phyloP scores from a whole-genome alignment of 2,797 vertebrate species.

The Tenualosa thibaudeaui region DNA sequence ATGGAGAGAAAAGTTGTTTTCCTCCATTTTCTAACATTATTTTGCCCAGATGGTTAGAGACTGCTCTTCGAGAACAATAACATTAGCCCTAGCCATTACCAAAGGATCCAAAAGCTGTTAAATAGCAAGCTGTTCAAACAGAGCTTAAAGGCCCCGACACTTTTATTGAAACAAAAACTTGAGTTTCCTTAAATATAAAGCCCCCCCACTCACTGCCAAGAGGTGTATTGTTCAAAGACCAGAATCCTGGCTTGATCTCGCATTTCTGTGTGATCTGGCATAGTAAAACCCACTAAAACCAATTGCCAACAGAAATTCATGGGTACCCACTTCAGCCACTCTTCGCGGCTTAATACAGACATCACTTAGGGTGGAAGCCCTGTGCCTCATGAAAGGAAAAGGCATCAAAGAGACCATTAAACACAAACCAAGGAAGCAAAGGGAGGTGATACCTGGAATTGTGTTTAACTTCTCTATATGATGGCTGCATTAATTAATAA shows the following conservation, averaged over 20 bases:
- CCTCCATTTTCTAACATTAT: constrained; percentile 22
- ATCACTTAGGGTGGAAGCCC: not conserved
- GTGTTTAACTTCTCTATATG: constrained; percentile 3
- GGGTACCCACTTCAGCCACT: constrained; percentile 38
- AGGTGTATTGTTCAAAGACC: constrained; percentile 42
- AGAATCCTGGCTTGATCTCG: constrained; percentile 45
- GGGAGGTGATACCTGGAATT: constrained; percentile 12
- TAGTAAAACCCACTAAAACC: constrained; percentile 5
- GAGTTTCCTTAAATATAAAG: constrained; percentile 50
- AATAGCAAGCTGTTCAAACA: constrained; percentile 36
- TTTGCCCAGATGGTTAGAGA: constrained; percentile 36
- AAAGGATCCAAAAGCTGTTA: constrained; percentile 40
- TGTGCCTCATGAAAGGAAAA: constrained; percentile 22
- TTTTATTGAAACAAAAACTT: constrained; percentile 46
- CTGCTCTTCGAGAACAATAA: constrained; percentile 45
- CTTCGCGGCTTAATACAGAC: constrained; percentile 33
- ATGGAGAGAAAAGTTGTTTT: constrained; percentile 19
- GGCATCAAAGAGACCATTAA: constrained; percentile 25
- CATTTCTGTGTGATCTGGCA: constrained; percentile 51
- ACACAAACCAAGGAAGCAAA: not conserved
- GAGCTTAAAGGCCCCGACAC: constrained; percentile 39
- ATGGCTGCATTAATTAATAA: constrained; percentile 10
- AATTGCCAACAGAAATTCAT: constrained; percentile 53
- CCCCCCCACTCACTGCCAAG: constrained; percentile 48
- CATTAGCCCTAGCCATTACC: constrained; percentile 39